Conservation (phyloP, 2,888 invertebrate genomes). For the Andrena chrysosceles region DNA sequence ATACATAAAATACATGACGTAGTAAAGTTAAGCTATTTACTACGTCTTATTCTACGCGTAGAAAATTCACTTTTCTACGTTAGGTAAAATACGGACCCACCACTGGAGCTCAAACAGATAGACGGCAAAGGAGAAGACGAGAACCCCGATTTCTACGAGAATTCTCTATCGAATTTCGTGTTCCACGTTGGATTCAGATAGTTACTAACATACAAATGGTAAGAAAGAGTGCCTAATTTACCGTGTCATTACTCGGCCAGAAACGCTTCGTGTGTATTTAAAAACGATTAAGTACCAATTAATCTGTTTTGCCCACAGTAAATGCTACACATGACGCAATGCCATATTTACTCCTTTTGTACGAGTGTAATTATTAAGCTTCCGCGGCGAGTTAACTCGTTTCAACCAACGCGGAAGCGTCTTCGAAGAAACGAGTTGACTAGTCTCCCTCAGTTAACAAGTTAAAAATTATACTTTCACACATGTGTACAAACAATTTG, state of each 20-base stretch:
- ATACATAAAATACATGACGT: too few relatives aligned
- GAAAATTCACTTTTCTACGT: too few relatives aligned
- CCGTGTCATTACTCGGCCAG: not conserved
- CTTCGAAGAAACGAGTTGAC: not conserved
- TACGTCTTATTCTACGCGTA: too few relatives aligned
- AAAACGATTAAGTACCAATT: not conserved
- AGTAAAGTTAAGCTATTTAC: too few relatives aligned
- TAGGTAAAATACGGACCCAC: too few relatives aligned
- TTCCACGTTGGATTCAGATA: not conserved
- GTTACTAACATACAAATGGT: not conserved
- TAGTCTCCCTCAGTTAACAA: not conserved
- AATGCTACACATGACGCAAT: not conserved
- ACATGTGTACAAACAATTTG: not conserved
- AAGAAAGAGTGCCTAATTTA: not conserved
- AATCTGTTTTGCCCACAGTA: not conserved
- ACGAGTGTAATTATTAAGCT: constrained; percentile 2
- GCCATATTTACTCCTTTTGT: not conserved
- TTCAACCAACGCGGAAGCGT: not conserved
- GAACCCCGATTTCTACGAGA: too few relatives aligned
- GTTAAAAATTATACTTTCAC: not conserved
- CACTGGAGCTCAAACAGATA: too few relatives aligned
- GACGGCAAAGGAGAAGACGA: too few relatives aligned
- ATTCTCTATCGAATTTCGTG: too few relatives aligned
- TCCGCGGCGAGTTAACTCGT: constrained; percentile 3
- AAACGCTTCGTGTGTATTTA: not conserved